Percentiles rank a stretch among this genome's conserved stretches.
phyloP scores from a whole-genome alignment of 2,888 invertebrate species.

The Luffia ferchaultella region DNA sequence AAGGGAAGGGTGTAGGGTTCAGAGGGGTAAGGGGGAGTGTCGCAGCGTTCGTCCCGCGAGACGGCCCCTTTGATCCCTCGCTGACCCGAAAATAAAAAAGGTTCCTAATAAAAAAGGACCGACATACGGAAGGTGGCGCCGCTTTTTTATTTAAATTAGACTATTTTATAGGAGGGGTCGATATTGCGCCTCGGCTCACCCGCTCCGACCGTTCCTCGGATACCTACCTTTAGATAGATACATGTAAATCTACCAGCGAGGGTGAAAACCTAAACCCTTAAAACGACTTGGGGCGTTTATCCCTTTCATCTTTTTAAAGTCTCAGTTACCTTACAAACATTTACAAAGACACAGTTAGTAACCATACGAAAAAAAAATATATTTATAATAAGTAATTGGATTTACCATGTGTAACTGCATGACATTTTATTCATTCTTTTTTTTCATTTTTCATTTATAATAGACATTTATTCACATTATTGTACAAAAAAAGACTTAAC shows the following conservation, averaged over 20 bases:
- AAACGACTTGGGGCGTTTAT: constrained; percentile 32
- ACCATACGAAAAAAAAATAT: too few relatives aligned
- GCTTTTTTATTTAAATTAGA: constrained; percentile 68
- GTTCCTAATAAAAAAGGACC: constrained; percentile 64
- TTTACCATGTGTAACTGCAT: too few relatives aligned
- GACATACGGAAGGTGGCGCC: constrained; percentile 66
- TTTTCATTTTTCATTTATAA: too few relatives aligned
- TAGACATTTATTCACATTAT: too few relatives aligned
- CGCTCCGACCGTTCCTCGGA: constrained; percentile 49
- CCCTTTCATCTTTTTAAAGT: constrained; percentile 14
- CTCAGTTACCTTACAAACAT: too few relatives aligned
- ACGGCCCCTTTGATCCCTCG: constrained; percentile 63
- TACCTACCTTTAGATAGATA: too few relatives aligned
- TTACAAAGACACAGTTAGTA: too few relatives aligned
- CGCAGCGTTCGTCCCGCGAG: constrained; percentile 47
- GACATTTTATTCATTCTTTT: too few relatives aligned
- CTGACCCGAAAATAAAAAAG: constrained; percentile 67
- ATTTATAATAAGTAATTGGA: too few relatives aligned
- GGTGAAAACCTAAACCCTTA: constrained; percentile 30
- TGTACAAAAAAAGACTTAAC: too few relatives aligned
- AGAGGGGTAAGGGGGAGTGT: constrained; percentile 21
- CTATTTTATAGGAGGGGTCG: constrained; percentile 64
- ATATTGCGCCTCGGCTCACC: constrained; percentile 63
- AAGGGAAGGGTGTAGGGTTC: constrained; percentile 24
- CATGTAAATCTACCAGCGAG: constrained; percentile 40